Percentiles rank a stretch among this genome's conserved stretches.
Evolutionary conservation across 2,113 vertebrate species (phyloP).

Genomic region (Clarias macrocephalus): DNA sequence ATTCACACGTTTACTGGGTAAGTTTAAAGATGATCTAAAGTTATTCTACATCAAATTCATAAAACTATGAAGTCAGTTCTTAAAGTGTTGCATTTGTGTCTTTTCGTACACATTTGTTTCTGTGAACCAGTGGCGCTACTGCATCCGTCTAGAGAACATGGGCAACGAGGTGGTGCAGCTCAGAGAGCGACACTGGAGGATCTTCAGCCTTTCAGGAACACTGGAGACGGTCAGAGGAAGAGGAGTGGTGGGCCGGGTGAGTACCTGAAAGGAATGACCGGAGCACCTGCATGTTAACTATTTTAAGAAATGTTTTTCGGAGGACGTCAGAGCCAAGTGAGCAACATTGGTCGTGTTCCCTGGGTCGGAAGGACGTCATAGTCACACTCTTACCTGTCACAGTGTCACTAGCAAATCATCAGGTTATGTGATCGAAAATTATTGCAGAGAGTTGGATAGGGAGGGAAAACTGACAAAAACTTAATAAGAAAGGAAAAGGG

Average conservation of each 20-base stretch:
- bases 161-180: conserved; percentile 85
- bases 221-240: conserved; percentile 85
- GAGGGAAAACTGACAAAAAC: neutral
- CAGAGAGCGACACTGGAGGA: conserved; percentile 87
- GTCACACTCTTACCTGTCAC: neutral
- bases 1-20: conserved; percentile 89
- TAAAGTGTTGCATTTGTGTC: neutral
- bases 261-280: conserved; percentile 35
- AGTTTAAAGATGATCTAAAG: conserved; percentile 59
- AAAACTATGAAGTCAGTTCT: too few species aligned
- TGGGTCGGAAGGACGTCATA: neutral
- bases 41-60: neutral
- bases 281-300: too few species aligned
- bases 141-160: conserved; percentile 86
- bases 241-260: conserved; percentile 84
- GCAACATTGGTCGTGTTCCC: neutral
- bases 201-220: conserved; percentile 87
- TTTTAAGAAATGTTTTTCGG: too few species aligned
- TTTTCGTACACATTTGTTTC: neutral
- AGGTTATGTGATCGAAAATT: neutral
- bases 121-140: conserved; percentile 82
- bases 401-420: neutral
- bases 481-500: neutral
- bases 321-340: neutral
- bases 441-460: neutral